phyloP scores from a whole-genome alignment of 2,888 invertebrate genomes.

The Caenorhabditis virilis region DNA sequence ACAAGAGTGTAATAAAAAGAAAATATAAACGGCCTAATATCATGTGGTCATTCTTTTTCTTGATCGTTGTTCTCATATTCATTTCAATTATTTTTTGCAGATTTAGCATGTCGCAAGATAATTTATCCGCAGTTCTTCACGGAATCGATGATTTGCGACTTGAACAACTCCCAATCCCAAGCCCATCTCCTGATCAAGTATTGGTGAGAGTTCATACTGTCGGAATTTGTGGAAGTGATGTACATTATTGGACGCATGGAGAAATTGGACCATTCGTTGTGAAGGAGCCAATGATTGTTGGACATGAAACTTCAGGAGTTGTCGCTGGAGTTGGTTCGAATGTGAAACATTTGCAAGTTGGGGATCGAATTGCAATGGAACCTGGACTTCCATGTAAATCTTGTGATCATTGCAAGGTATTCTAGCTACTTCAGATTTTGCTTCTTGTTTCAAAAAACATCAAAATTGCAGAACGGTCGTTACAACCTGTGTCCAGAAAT shows the following conservation, averaged over 20 bases:
- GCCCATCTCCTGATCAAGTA: slow-evolving; percentile 35
- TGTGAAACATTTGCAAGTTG: slow-evolving; percentile 66
- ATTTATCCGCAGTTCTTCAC: slow-evolving; percentile 54
- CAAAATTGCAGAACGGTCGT: slow-evolving; percentile 74
- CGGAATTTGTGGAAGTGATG: slow-evolving; percentile 93
- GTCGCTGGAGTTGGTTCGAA: slow-evolving; percentile 77
- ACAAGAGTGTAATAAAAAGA: too few species aligned
- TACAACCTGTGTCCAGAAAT: slow-evolving; percentile 90
- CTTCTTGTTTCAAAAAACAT: not conserved
- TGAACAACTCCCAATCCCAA: slow-evolving; percentile 47
- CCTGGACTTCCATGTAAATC: slow-evolving; percentile 84
- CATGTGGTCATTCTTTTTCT: too few species aligned
- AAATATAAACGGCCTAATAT: too few species aligned
- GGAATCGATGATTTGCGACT: slow-evolving; percentile 45
- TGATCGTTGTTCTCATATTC: not conserved
- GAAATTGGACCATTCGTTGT: slow-evolving; percentile 86
- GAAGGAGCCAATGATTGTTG: slow-evolving; percentile 76
- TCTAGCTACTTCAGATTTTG: too few species aligned
- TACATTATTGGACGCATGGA: slow-evolving; percentile 87
- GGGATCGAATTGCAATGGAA: slow-evolving; percentile 64
- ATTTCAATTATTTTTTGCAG: not conserved
- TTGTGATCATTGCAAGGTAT: slow-evolving; percentile 84
- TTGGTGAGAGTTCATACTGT: slow-evolving; percentile 79
- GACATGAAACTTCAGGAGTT: slow-evolving; percentile 81
- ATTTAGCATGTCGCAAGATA: slow-evolving; percentile 33